These are phyloP conservation scores for Druon quercuslanigerum DNA, from an alignment of 1,140 invertebrate genomes.

Conservation along the genomic window DNA sequence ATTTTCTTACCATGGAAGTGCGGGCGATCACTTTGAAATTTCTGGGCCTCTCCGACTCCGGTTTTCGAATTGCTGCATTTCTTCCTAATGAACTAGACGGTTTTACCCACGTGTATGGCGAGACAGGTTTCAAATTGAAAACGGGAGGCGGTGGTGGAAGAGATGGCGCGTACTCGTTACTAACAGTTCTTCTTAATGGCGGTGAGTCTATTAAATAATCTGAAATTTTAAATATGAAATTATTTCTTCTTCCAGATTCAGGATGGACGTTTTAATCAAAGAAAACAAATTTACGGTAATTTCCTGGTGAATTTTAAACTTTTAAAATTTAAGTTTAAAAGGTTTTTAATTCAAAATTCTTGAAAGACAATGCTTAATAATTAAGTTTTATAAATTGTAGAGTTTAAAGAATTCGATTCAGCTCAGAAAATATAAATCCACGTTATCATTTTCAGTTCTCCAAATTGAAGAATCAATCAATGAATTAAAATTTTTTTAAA, in stretches of 20 bases:
- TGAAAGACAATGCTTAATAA: too few species aligned
- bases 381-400: too few species aligned
- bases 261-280: too few species aligned
- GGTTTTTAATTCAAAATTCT: too few species aligned
- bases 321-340: too few species aligned
- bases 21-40: constrained; percentile 65
- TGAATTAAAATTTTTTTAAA: too few species aligned
- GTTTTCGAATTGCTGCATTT: constrained; percentile 50
- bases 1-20: constrained; percentile 54
- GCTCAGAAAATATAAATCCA: too few species aligned
- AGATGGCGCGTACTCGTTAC: constrained; percentile 71
- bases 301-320: too few species aligned
- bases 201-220: constrained; percentile 67
- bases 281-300: too few species aligned
- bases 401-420: too few species aligned
- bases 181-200: constrained; percentile 69
- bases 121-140: constrained; percentile 64
- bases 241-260: not conserved
- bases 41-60: constrained; percentile 59
- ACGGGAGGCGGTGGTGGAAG: constrained; percentile 70
- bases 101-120: constrained; percentile 68
- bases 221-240: constrained; percentile 37
- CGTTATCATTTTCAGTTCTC: too few species aligned
- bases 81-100: constrained; percentile 51
- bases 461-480: too few species aligned